Evolutionary conservation across 1,140 invertebrate genomes (phyloP), one percentile per base, ranked within the genome.

Genomic region (Drosophila funebris): DNA sequence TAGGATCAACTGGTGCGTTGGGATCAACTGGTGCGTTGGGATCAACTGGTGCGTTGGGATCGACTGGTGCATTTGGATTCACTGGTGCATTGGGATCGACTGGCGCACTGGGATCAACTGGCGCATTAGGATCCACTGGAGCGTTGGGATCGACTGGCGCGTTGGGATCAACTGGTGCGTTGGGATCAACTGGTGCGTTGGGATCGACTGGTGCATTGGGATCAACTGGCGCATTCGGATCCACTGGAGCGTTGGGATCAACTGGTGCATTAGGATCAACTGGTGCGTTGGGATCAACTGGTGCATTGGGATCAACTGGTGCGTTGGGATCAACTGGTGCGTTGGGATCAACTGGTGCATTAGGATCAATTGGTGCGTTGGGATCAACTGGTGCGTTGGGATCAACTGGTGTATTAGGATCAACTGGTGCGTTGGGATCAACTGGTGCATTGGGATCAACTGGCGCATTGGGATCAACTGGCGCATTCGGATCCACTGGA

Each of bases 21-120:
- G 67, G 66, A 16, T 48, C 46, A 2, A 46, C 27, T 20, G 64
- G 43, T 16, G 46, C 43, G 2, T 36, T 68, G 1, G 11, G 69
- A 29, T 72, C 3, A 6, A 63, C 68, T 36, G 74, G 58, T 9
- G 44, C 44, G 6, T 54, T 64, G 2, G 63, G 63, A 29, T 72
- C 36, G 0, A 53, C 58, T 18, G 67, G 39, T 20, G 44, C 37
- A 8, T 52, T 60, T 4, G 64, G 36, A 8, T 52, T 29, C 0
- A 58, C 56, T 33, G 66, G 68, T 2, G n/a, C 50, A 0, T 43
- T 60, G 0, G 69, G 54, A 1, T 53, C 39, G 0, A 36, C 46
- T 18, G 69, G 66, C 0, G 61, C 52, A 2, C 56, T 57, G 11
- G 71, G 53, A 24, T 61, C 43, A 1, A 62, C 43, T 22, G 72